phyloP scores from a whole-genome alignment of 2,113 vertebrate species.

The Motacilla alba region DNA sequence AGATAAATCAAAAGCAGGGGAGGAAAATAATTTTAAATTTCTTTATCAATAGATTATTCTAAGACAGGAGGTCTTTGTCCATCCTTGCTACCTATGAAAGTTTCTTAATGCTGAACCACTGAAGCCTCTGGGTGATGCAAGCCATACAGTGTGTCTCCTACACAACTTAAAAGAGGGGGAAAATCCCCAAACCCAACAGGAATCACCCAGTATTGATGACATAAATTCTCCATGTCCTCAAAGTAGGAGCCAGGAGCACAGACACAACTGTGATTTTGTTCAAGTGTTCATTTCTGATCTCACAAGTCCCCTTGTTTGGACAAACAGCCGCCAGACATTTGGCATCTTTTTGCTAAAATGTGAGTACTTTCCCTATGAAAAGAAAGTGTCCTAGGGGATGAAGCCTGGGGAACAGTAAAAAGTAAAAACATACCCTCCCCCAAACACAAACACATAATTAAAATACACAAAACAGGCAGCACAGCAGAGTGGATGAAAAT shows the following conservation, averaged over 20 bases:
- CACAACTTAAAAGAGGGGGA: not conserved
- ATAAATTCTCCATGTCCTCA: not conserved
- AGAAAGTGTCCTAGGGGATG: not conserved
- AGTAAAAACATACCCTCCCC: not conserved
- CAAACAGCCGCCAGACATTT: not conserved
- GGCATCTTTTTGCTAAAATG: not conserved
- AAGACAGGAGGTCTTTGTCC: not conserved
- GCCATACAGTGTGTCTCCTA: not conserved
- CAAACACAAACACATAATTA: slow-evolving; percentile 9
- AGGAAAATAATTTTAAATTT: not conserved
- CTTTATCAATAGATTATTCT: not conserved
- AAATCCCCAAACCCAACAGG: not conserved
- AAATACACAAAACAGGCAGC: slow-evolving; percentile 16
- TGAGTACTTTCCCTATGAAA: not conserved
- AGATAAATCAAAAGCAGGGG: not conserved
- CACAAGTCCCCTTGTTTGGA: not conserved
- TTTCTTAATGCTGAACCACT: not conserved
- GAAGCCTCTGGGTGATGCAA: not conserved
- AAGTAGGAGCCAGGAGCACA: not conserved
- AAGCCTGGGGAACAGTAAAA: not conserved
- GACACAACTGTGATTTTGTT: not conserved
- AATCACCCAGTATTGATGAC: not conserved
- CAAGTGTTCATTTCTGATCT: not conserved
- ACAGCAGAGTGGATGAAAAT: not conserved
- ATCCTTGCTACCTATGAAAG: not conserved